A percentile compares a stretch with the other conserved stretches of the same genome.
These are phyloP conservation scores for Dendrocopos noguchii DNA, from an alignment of 2,113 vertebrate species.

Conservation along the genomic window DNA sequence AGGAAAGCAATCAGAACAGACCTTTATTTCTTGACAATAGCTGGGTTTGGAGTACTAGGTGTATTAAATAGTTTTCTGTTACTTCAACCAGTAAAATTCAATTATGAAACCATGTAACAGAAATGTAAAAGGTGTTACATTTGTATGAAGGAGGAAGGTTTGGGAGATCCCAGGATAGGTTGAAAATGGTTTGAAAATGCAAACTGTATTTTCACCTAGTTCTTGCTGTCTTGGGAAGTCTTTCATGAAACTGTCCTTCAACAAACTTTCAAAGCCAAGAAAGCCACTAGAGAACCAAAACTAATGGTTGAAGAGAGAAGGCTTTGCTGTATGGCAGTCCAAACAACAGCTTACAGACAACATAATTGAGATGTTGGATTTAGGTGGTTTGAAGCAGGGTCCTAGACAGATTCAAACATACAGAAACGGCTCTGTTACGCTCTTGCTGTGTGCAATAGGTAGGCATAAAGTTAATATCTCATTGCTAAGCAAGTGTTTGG, in stretches of 20 bases:
- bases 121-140: neutral
- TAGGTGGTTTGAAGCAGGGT: neutral
- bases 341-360: neutral
- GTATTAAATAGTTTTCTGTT: neutral
- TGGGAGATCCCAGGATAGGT: neutral
- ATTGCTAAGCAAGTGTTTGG: neutral
- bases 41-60: neutral
- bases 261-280: neutral
- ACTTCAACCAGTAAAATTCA: neutral
- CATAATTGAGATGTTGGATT: neutral
- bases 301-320: neutral
- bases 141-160: neutral
- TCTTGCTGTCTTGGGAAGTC: neutral
- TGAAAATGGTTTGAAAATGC: neutral
- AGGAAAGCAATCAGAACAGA: neutral
- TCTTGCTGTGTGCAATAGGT: neutral
- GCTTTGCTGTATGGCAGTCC: neutral
- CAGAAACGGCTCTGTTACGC: neutral
- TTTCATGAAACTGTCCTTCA: neutral
- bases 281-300: neutral
- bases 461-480: neutral
- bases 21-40: conserved; percentile 25
- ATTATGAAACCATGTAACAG: neutral
- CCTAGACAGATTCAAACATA: neutral
- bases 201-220: neutral